Evolutionary conservation across 2,113 vertebrate genomes (phyloP).

Genomic region (Lathamus discolor): DNA sequence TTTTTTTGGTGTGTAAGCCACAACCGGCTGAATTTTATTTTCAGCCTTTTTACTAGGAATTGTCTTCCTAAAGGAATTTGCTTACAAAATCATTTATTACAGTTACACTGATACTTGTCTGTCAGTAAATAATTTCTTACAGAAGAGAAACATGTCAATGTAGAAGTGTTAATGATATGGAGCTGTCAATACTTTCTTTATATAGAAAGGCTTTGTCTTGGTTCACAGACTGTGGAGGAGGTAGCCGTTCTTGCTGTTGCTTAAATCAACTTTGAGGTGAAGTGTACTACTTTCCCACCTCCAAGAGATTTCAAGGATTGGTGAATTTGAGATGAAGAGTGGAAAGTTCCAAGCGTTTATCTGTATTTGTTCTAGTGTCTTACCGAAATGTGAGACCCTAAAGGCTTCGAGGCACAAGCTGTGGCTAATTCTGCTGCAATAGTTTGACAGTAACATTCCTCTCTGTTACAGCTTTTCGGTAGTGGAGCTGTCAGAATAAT

Average conservation of each 20-base stretch:
- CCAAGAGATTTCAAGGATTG: background rate
- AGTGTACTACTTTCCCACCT: background rate
- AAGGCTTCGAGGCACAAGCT: background rate
- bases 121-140: background rate
- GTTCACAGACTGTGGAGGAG: background rate
- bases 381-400: accelerated
- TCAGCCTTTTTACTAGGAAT: background rate
- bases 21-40: background rate
- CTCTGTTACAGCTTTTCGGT: background rate
- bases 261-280: background rate
- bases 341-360: background rate
- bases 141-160: background rate
- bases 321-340: background rate
- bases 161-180: background rate
- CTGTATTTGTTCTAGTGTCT: background rate
- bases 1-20: background rate
- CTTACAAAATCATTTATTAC: background rate
- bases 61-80: background rate
- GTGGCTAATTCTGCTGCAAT: background rate
- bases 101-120: background rate
- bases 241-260: background rate
- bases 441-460: background rate
- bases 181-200: background rate
- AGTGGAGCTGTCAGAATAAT: background rate
- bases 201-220: background rate